These are phyloP conservation scores for Tautogolabrus adspersus DNA, from an alignment of 2,113 vertebrate species.

Conservation along the genomic window DNA sequence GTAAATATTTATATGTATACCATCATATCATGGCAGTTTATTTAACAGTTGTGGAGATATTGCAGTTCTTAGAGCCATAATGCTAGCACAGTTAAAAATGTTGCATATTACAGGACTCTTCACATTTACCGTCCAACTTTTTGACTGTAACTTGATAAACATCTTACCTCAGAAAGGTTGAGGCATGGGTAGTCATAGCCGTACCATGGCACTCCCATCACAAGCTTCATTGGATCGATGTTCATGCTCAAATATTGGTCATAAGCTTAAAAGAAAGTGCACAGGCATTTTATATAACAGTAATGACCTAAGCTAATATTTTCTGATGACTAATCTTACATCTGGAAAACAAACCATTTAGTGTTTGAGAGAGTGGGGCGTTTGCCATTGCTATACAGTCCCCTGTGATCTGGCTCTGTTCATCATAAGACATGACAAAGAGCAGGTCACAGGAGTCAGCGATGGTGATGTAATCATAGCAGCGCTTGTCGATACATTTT, in stretches of 20 bases:
- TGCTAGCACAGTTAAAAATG: not conserved
- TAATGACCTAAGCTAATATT: not conserved
- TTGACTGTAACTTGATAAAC: not conserved
- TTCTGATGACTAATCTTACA: not conserved
- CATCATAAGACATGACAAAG: constrained; percentile 98
- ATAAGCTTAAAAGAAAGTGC: constrained; percentile 84
- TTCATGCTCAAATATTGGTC: constrained; percentile 87
- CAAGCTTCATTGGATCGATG: constrained; percentile 89
- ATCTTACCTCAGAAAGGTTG: constrained; percentile 86
- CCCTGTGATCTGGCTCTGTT: constrained; percentile 92
- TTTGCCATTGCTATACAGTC: constrained; percentile 94
- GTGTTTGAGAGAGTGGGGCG: constrained; percentile 89
- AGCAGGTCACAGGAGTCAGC: constrained; percentile 93
- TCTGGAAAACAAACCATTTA: constrained; percentile 83
- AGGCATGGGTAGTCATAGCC: constrained; percentile 95
- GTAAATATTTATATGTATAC: not conserved
- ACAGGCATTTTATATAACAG: not conserved
- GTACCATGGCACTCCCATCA: constrained; percentile 99
- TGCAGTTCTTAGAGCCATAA: too few species aligned
- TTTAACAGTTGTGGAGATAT: not conserved
- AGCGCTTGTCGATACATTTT: constrained; percentile 89
- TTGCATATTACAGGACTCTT: not conserved
- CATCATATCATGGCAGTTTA: not conserved
- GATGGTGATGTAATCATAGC: constrained; percentile 92
- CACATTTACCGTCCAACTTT: not conserved